A percentile compares a stretch with the other conserved stretches of the same genome.
These are phyloP conservation scores for Caenorhabditis becei DNA, from an alignment of 2,888 invertebrate genomes.

Conservation along the genomic window DNA sequence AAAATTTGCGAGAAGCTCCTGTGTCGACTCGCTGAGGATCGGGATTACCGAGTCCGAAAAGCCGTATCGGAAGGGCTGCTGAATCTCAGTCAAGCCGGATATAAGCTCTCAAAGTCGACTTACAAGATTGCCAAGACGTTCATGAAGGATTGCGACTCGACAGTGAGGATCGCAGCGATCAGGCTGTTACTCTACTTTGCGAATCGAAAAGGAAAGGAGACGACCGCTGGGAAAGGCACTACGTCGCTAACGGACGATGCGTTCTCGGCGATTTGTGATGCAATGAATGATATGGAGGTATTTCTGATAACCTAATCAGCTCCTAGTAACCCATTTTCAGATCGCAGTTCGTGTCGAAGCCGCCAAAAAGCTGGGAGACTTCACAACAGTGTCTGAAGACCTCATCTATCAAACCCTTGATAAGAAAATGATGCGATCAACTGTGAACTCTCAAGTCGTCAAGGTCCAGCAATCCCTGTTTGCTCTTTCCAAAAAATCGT, in stretches of 20 bases:
- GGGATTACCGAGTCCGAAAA: slow-evolving; percentile 68
- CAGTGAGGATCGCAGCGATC: slow-evolving; percentile 66
- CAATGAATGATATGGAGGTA: slow-evolving; percentile 91
- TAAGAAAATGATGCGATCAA: slow-evolving; percentile 96
- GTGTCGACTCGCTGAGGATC: slow-evolving; percentile 43
- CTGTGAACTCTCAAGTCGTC: slow-evolving; percentile 83
- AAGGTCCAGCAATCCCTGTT: slow-evolving; percentile 56
- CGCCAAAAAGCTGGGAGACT: slow-evolving; percentile 86
- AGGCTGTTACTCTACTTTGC: slow-evolving; percentile 58
- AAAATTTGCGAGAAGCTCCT: slow-evolving; percentile 41
- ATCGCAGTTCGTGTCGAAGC: slow-evolving; percentile 79
- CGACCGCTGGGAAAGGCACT: background rate
- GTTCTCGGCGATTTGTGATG: slow-evolving; percentile 94
- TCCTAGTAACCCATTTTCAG: background rate
- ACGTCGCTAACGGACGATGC: slow-evolving; percentile 87
- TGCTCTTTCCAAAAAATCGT: slow-evolving; percentile 43
- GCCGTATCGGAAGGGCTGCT: slow-evolving; percentile 60
- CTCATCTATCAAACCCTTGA: slow-evolving; percentile 96
- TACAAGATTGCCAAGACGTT: slow-evolving; percentile 53
- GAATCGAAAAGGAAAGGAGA: slow-evolving; percentile 27
- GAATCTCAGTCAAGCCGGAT: slow-evolving; percentile 6
- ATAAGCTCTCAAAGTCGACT: slow-evolving; percentile 1
- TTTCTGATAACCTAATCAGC: too few species aligned
- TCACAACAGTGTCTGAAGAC: slow-evolving; percentile 90
- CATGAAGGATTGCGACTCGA: slow-evolving; percentile 61